phyloP scores from a whole-genome alignment of 2,888 invertebrate species.

The Troides helena region DNA sequence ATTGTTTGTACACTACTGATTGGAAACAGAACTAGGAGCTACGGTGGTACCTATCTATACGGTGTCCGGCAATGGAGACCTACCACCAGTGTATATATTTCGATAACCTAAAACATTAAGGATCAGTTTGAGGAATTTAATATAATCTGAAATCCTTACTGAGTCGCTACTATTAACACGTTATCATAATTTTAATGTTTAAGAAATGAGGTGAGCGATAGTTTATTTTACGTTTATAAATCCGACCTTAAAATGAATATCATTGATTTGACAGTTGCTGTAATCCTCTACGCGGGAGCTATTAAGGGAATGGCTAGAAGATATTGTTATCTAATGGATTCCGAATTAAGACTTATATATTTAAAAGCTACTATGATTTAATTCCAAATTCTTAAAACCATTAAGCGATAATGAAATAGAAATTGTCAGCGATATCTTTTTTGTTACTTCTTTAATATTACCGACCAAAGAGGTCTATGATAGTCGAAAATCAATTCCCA shows the following conservation, averaged over 20 bases:
- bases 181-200: background rate
- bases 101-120: background rate
- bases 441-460: background rate
- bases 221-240: constrained; percentile 3
- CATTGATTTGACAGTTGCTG: constrained; percentile 33
- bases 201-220: background rate
- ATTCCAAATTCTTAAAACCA: constrained; percentile 45
- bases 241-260: constrained; percentile 11
- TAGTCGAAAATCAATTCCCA: background rate
- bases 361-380: constrained; percentile 35
- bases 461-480: background rate
- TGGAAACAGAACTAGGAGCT: too few species aligned
- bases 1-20: too few species aligned
- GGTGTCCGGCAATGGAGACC: too few species aligned
- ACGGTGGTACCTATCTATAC: too few species aligned
- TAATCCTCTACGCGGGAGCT: constrained; percentile 35
- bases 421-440: background rate
- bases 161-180: background rate
- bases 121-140: background rate
- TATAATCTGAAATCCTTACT: background rate
- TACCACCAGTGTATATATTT: background rate
- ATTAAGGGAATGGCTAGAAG: constrained; percentile 30
- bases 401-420: constrained; percentile 50
- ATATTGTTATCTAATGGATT: constrained; percentile 43
- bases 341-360: constrained; percentile 37